phyloP scores from a whole-genome alignment of 1,140 invertebrate genomes.

The Euborellia annulipes region DNA sequence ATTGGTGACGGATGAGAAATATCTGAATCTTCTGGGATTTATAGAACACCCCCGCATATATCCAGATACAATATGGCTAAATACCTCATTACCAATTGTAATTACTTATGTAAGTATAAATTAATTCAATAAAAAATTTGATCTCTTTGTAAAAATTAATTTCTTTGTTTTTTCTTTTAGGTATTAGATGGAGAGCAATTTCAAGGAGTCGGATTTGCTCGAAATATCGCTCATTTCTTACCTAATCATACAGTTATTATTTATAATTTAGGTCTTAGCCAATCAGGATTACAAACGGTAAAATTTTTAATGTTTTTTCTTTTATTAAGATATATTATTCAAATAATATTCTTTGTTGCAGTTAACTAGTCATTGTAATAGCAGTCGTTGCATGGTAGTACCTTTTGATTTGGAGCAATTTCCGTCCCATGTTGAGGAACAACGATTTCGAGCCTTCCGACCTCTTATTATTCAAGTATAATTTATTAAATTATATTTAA shows the following conservation, averaged over 20 bases:
- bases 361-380: conserved; percentile 63
- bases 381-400: conserved; percentile 57
- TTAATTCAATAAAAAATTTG: neutral
- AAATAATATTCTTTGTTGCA: conserved; percentile 26
- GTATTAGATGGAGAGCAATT: conserved; percentile 41
- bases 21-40: conserved; percentile 48
- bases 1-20: conserved; percentile 53
- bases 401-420: conserved; percentile 61
- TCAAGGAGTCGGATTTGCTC: conserved; percentile 52
- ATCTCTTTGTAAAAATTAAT: no score
- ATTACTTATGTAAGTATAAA: conserved; percentile 25
- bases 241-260: conserved; percentile 61
- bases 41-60: conserved; percentile 30
- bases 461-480: conserved; percentile 76
- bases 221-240: conserved; percentile 54
- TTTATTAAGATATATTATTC: conserved; percentile 10
- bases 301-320: no score
- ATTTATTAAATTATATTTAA: neutral
- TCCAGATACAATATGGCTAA: conserved; percentile 35
- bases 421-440: conserved; percentile 68
- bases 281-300: conserved; percentile 47
- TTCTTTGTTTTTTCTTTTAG: no score
- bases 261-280: conserved; percentile 64
- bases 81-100: conserved; percentile 37
- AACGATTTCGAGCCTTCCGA: conserved; percentile 63